Evolutionary conservation across 2,797 vertebrate species (phyloP), one percentile per base, ranked within the genome.

Genomic region (Pangasius larnaudii): DNA sequence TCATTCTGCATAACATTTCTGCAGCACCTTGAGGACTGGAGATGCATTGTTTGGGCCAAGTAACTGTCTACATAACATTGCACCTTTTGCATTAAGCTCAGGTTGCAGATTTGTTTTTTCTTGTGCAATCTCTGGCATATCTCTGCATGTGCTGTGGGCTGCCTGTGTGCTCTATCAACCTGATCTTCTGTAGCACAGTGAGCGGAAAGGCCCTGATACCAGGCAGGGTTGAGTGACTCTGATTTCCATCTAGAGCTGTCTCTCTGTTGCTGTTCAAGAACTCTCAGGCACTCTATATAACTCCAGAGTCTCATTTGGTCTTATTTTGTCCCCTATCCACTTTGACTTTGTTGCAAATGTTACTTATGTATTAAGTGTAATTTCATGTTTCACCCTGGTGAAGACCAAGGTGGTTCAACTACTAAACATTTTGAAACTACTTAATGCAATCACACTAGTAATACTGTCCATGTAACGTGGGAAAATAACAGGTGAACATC

Each of bases 201-300:
- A 86, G 87, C 88, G 90, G 89, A 89, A 86, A 87, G 85, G 84
- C 88, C 88, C 85, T 84, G 90, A 90, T 91, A 91, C 90, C 86
- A 61, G 27, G 18, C 86, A 86, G 92, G 91, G 90, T 92, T 89
- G 90, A 91, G 86, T 78, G 86, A 71, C 84, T 88, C 85, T 85
- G 88, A 93, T 92, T 89, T 81, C 72, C 89, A 92, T 92, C 92
- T 91, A 65, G 85, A 83, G 84, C 88, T 86, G 87, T 92, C 91
- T 86, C 30, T 79, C 49, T 86, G 46, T 86, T 67, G 89, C 88
- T 71, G 85, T 88, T 75, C 82, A 88, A 86, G 77, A 39, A 74
- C 53, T 81, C 49, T 59, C 36, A 71, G 27, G 22, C 6, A 79
- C 59, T 79, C 74, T 85, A 0, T 86, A 33, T 22, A 33, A 13